Base-by-base conservation (phyloP, 2,797 vertebrate species). In the Scleropages formosus region DNA sequence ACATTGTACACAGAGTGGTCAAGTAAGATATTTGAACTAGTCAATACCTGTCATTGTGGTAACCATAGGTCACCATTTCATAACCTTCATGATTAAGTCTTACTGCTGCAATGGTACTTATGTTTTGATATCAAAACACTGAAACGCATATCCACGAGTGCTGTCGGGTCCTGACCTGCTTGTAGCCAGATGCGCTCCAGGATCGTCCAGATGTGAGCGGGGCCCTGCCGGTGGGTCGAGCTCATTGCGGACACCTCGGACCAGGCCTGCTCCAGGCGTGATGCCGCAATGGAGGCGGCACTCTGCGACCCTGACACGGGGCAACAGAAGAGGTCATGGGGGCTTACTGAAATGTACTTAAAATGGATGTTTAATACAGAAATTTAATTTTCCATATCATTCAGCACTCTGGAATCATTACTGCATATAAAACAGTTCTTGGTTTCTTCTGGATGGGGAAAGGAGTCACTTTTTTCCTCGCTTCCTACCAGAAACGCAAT, bases 171-270 rank as follows among this genome's bases (percentile, higher is more conserved):
- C 91, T 84, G 90, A 98, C 97, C 97, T 81, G 97, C 94, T 86
- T 97, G 96, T 20, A 99, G 91, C 97, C 97, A 99, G 75, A 99
- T 98, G 85, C 94, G 94, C 79, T 97, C 95, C 78, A 99, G 92
- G 0, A 92, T 94, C 80, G 91, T 93, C 97, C 97, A 98, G 75
- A 98, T 91, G 80, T 94, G 94, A 85, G 91, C 79, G 66, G 96
- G 96, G 18, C 96, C 96, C 46, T 98, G 96, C 73, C 94, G 96
- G 72, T 93, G 92, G 12, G 85, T 74, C 0, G 91, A 94, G 85
- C 93, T 95, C 71, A 94, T 86, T 82, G 95, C 76, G 0, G 95
- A 98, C 79, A 96, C 85, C 83, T 98, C 96, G 0, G 97, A 99
- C 88, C 96, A 94, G 71, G 95, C 96, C 31, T 96, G 95, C 71